A percentile compares a stretch with the other conserved stretches of the same genome.
phyloP scores from a whole-genome alignment of 2,797 vertebrate species.

The Monodelphis domestica region DNA sequence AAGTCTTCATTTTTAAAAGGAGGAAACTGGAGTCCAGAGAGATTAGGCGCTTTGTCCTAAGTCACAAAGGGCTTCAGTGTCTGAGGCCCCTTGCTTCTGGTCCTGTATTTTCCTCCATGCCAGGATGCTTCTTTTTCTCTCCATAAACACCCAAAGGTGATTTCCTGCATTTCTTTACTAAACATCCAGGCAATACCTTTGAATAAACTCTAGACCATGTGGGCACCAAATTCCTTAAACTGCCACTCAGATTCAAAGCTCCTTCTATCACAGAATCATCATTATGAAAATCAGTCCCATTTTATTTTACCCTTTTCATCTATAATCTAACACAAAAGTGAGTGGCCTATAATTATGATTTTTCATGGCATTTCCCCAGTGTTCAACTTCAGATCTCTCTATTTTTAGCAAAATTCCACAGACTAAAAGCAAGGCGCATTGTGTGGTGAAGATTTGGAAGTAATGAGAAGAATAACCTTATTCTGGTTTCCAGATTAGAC shows the following conservation, averaged over 20 bases:
- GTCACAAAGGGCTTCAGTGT: background rate
- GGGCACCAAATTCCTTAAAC: background rate
- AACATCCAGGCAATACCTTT: background rate
- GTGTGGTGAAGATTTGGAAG: background rate
- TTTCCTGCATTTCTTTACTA: background rate
- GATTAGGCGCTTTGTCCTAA: background rate
- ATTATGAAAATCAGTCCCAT: background rate
- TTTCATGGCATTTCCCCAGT: background rate
- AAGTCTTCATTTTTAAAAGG: background rate
- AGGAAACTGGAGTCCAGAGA: background rate
- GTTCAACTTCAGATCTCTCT: background rate
- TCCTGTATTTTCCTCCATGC: background rate
- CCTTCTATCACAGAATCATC: background rate
- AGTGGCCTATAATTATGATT: background rate
- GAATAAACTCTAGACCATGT: background rate
- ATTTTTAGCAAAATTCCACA: background rate
- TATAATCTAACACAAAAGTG: background rate
- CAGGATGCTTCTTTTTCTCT: background rate
- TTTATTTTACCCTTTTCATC: background rate
- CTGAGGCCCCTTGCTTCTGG: background rate
- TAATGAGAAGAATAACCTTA: background rate
- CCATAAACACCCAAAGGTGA: background rate
- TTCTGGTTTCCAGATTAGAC: background rate
- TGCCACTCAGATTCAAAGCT: background rate
- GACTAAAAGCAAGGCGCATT: background rate